Evolutionary conservation across 1,140 invertebrate species (phyloP).

Genomic region (Cepaea nemoralis): DNA sequence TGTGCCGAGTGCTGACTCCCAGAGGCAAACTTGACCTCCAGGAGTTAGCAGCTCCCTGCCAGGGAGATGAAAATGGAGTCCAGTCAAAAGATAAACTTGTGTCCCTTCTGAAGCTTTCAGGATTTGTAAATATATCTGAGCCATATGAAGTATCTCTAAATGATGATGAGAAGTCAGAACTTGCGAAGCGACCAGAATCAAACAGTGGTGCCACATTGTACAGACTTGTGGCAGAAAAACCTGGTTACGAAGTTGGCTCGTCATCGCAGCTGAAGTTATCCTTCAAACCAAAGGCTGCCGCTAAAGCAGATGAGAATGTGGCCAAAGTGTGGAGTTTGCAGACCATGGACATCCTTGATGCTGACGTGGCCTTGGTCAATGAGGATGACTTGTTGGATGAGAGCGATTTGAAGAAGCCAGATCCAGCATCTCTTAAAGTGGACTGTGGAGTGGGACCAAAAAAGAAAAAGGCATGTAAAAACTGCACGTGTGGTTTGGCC

Average conservation of each 20-base stretch:
- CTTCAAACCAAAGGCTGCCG: constrained; percentile 63
- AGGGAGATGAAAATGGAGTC: constrained; percentile 48
- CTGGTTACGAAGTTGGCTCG: constrained; percentile 78
- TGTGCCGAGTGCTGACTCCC: constrained; percentile 71
- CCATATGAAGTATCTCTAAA: constrained; percentile 45
- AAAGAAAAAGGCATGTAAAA: constrained; percentile 96
- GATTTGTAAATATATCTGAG: constrained; percentile 70
- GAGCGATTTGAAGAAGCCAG: constrained; percentile 88
- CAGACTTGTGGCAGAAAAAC: constrained; percentile 68
- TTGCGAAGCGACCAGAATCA: constrained; percentile 37
- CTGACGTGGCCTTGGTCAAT: constrained; percentile 88
- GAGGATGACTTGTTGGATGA: constrained; percentile 90
- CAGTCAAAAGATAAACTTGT: constrained; percentile 60
- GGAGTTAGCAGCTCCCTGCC: constrained; percentile 52
- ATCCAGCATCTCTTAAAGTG: constrained; percentile 82
- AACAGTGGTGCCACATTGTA: constrained; percentile 49
- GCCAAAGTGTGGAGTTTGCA: constrained; percentile 79
- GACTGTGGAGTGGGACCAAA: constrained; percentile 83
- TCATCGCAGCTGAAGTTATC: constrained; percentile 74
- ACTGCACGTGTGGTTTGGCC: constrained; percentile 96
- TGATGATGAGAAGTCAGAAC: constrained; percentile 51
- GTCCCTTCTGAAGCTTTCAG: constrained; percentile 71
- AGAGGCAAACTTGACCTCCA: constrained; percentile 66
- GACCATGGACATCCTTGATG: constrained; percentile 74
- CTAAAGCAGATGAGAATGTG: constrained; percentile 56